Base-by-base conservation (phyloP, 2,113 vertebrate genomes). In the Brachyhypopomus gauderio region DNA sequence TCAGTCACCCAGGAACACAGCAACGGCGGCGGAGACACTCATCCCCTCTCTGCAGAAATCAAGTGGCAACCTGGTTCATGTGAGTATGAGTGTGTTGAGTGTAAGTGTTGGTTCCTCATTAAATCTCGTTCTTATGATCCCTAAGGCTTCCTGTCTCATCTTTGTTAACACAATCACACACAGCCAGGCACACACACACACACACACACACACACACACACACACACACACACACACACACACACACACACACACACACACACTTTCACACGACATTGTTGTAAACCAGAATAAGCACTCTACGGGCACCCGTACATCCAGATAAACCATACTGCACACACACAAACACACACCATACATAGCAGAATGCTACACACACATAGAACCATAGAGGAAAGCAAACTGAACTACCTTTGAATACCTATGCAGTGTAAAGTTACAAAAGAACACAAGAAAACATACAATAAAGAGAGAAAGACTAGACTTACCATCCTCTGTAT, bases 41-140 rank as follows among this genome's bases (percentile, higher is more conserved):
- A n/a, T 48, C 71, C 67, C 48, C 55, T 59, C 76, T 41, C 76
- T 78, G 76, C 48, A 79, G 78, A 64, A 75, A 59, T 78, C 80
- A 69, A 82, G 78, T 72, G 79, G 72, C 72, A 71, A 48, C 19
- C 71, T 64, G 55, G 52, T 48, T 48, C 45, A 8, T 55, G 71
- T 48, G 22, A 67, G 72, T 67, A 72, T 56, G 20, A 58, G 79
- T 79, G 77, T 77, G 75, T 64, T 4, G 74, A 41, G 34, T 62
- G 67, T 48, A 56, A 60, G 78, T 81, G 71, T 75, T 38, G 56
- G 20, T 58, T 79, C 34, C 63, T 36, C 34, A 71, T 34, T 19
- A 30, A 41, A 36, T 20, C 36, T 69, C n/a, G 56, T 71, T 79
- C 22, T 60, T 79, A 41, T 34, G 14, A 19, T 79, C 66, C 66